Evolutionary conservation across 2,888 invertebrate genomes (phyloP).

Genomic region (Mactromeris polynyma): DNA sequence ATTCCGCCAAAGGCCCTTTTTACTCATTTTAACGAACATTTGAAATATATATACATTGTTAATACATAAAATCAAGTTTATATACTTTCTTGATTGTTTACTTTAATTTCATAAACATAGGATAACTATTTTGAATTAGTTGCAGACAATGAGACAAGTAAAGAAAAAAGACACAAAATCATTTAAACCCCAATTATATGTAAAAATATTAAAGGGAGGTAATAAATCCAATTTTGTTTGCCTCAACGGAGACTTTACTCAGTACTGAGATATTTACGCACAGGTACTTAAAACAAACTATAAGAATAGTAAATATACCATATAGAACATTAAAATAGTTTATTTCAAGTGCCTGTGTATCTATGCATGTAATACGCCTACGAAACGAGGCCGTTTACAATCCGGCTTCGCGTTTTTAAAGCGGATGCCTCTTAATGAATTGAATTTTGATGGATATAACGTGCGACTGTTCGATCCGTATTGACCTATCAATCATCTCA

Average conservation of each 20-base stretch:
- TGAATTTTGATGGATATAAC: no score
- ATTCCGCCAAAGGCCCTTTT: slow-evolving; percentile 83
- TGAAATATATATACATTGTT: not conserved
- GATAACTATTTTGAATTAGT: not conserved
- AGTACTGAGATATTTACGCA: no score
- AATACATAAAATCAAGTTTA: not conserved
- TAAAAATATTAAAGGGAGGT: not conserved
- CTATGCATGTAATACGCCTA: not conserved
- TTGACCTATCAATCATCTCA: not conserved
- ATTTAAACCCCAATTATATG: not conserved
- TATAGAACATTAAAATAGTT: no score
- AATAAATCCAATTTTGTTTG: not conserved
- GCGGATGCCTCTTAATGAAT: not conserved
- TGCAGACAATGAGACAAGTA: not conserved
- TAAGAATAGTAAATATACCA: no score
- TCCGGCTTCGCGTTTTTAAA: not conserved
- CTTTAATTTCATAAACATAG: not conserved
- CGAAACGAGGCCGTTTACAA: not conserved
- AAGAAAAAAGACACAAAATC: not conserved
- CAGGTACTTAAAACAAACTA: no score
- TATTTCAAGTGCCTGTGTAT: no score
- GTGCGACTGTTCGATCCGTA: not conserved
- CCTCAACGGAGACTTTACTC: not conserved
- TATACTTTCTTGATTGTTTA: not conserved
- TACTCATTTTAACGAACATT: not conserved